Evolutionary conservation across 2,113 vertebrate species (phyloP), one percentile per base, ranked within the genome.

Genomic region (Oriolus oriolus): DNA sequence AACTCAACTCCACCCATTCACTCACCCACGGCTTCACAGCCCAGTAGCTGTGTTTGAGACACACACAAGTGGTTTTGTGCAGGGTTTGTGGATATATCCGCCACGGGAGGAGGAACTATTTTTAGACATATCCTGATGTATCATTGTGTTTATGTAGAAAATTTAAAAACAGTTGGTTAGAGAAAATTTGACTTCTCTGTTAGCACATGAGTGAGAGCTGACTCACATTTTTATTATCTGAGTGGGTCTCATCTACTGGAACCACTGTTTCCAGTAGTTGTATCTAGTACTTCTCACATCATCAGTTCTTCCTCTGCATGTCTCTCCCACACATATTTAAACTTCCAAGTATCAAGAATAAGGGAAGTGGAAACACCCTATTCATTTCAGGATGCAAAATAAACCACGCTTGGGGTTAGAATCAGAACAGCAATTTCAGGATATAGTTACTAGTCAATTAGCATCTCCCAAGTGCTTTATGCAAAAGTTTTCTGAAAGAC

Each of bases 91-190:
- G 90, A 92, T 60, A 81, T 23, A 91, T 81, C 93, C 3, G 0
- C 52, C 6, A 22, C 4, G 6, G 54, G 75, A 86, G 52, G 82
- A 79, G 50, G 50, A 69, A 47, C 15, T 96, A 90, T 94, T 94
- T 96, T 94, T 93, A 92, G 75, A 75, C 22, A 52, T 74, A 74
- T 86, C 83, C 87, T 90, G 87, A 94, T 86, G 90, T 90, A 93
- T 93, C 95, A 90, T n/a, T 68, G 47, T 97, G 94, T 96, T 97
- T 95, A 90, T 93, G 85, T 3, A 95, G 85, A 94, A 94, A 95
- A 93, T 77, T 81, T 52, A 49, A 96, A 85, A 95, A 74, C 91
- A 92, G 82, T 84, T 93, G 92, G 94, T 94, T 54, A 95, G 87
- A 93, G 70, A 87, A 95, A 91, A 84, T 87, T 83, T 78, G 5